Percentiles rank a stretch among this genome's conserved stretches.
Evolutionary conservation across 2,113 vertebrate genomes (phyloP).

Genomic region (Triplophysa rosa): DNA sequence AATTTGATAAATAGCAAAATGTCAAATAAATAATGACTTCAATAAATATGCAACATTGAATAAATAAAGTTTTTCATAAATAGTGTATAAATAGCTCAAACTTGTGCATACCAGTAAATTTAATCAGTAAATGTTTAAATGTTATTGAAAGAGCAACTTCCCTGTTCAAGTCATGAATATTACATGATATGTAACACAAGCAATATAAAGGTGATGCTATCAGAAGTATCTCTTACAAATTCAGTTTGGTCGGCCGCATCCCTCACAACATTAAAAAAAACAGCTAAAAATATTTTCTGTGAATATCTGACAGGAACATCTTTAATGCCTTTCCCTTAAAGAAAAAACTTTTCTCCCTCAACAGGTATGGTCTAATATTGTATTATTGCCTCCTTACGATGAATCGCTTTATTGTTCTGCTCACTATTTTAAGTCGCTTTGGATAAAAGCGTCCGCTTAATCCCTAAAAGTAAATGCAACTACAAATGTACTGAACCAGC

Average conservation of each 20-base stretch:
- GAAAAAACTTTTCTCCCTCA: too few species aligned
- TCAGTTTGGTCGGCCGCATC: neutral
- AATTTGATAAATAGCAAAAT: neutral
- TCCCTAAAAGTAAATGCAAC: too few species aligned
- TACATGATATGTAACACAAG: constrained; percentile 8
- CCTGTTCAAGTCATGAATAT: constrained; percentile 21
- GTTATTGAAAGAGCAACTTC: constrained; percentile 4
- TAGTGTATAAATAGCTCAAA: constrained; percentile 22
- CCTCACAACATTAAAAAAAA: neutral
- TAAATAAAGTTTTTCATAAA: constrained; percentile 40
- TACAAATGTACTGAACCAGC: neutral
- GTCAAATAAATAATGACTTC: constrained; percentile 23
- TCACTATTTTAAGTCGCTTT: too few species aligned
- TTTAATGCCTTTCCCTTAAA: too few species aligned
- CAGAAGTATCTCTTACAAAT: neutral
- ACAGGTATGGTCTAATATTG: too few species aligned
- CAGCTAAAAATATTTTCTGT: too few species aligned
- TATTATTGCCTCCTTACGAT: too few species aligned
- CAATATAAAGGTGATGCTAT: constrained; percentile 1
- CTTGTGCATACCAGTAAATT: constrained; percentile 20
- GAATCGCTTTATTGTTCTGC: too few species aligned
- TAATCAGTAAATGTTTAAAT: neutral
- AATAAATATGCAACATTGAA: constrained; percentile 50
- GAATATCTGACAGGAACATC: too few species aligned
- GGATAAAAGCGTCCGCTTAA: too few species aligned